A percentile compares a stretch with the other conserved stretches of the same genome.
Conservation (phyloP, 37 sponge, comb jelly and placozoan species). For the Haliclona indistincta region DNA sequence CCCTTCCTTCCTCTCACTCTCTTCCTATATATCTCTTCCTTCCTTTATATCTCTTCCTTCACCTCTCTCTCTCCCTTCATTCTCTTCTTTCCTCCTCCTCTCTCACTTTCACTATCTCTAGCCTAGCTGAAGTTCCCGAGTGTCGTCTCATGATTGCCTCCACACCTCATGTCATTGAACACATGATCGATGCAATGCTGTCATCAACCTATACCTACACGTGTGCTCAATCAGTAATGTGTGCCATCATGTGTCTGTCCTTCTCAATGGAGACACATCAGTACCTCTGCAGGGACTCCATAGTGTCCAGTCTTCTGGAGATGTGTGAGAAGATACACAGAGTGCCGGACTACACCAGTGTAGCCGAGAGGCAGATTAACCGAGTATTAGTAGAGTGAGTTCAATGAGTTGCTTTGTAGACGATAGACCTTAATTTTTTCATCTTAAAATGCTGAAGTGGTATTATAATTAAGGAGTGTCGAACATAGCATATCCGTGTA, state of each 20-base stretch:
- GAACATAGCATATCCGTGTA: no score
- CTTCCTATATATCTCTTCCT: constrained; percentile 1
- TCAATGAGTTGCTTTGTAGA: neutral
- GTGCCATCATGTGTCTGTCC: constrained; percentile 7
- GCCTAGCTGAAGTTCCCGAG: constrained; percentile 42
- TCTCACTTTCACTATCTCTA: neutral
- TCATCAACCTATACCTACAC: constrained; percentile 37
- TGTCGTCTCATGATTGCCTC: constrained; percentile 49
- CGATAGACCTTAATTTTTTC: no score
- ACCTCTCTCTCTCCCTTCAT: neutral
- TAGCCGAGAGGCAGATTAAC: neutral
- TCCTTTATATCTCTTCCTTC: neutral
- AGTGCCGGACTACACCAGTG: neutral
- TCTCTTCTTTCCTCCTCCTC: neutral
- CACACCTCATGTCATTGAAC: constrained; percentile 8
- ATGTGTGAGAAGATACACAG: neutral
- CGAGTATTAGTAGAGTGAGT: constrained; percentile 3
- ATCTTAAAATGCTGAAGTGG: no score
- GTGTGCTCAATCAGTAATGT: constrained; percentile 5
- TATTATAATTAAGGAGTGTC: no score
- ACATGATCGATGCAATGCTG: constrained; percentile 23
- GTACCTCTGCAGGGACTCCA: neutral
- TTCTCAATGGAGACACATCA: constrained; percentile 42
- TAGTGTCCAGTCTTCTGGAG: neutral
- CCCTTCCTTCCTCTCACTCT: constrained; percentile 9